Conservation (phyloP, 2,797 vertebrate genomes). For the Malacoraja senta region DNA sequence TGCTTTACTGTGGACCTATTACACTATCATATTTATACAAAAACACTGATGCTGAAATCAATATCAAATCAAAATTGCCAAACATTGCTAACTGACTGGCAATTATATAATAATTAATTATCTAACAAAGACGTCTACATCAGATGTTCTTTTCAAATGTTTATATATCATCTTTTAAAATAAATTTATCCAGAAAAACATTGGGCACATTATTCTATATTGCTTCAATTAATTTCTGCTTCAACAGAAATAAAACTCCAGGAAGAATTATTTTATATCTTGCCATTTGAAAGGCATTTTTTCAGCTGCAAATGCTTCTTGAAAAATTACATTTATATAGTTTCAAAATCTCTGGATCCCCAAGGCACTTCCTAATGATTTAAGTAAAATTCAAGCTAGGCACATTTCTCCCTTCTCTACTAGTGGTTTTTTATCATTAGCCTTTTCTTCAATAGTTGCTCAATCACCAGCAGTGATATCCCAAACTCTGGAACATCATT, state of each 20-base stretch:
- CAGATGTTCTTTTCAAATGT: background rate
- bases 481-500: too few relatives aligned
- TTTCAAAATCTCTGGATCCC: background rate
- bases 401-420: background rate
- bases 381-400: background rate
- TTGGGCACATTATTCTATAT: background rate
- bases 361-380: background rate
- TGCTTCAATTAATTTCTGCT: background rate
- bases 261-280: background rate
- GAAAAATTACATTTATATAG: background rate
- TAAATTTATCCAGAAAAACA: background rate
- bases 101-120: constrained; percentile 61
- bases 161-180: constrained; percentile 7
- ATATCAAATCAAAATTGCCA: constrained; percentile 59
- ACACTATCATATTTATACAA: constrained; percentile 74
- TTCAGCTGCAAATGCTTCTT: background rate
- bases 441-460: background rate
- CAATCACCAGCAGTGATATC: too few relatives aligned
- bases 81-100: constrained; percentile 58
- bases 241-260: background rate
- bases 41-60: constrained; percentile 65
- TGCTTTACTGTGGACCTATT: constrained; percentile 69
- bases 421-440: background rate
- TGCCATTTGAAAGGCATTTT: background rate
- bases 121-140: constrained; percentile 40